A percentile compares a stretch with the other conserved stretches of the same genome.
Evolutionary conservation across 2,113 vertebrate genomes (phyloP).

Genomic region (Eira barbara): DNA sequence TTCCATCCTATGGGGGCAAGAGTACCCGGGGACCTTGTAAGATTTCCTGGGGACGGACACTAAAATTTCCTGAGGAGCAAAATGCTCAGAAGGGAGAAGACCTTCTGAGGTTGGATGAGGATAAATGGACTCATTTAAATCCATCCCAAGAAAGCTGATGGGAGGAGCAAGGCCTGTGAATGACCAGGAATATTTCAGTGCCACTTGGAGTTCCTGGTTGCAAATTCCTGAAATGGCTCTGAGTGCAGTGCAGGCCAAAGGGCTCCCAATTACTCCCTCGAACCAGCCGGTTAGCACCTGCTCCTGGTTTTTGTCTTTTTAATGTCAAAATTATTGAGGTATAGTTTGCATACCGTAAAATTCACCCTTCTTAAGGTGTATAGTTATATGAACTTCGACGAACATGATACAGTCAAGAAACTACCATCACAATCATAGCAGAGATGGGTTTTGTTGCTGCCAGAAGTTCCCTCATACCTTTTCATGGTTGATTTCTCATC

Average conservation of each 20-base stretch:
- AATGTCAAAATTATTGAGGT: too few relatives aligned
- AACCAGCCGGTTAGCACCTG: neutral
- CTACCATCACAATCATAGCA: too few relatives aligned
- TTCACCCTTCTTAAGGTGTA: too few relatives aligned
- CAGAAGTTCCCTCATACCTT: neutral
- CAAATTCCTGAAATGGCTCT: neutral
- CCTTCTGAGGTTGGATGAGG: neutral
- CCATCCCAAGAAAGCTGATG: neutral
- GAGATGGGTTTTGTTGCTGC: too few relatives aligned
- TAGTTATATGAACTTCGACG: too few relatives aligned
- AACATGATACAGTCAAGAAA: too few relatives aligned
- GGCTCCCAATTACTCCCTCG: neutral
- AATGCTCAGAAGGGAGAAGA: neutral
- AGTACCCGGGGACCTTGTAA: neutral
- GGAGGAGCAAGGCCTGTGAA: neutral
- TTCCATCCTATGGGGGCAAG: too few relatives aligned
- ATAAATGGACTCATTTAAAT: neutral
- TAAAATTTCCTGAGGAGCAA: neutral
- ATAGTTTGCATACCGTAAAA: too few relatives aligned
- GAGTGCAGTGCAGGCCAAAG: neutral
- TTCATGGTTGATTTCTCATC: neutral
- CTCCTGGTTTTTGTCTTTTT: neutral
- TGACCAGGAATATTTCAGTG: neutral
- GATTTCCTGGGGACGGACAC: neutral
- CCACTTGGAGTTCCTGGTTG: neutral